phyloP scores from a whole-genome alignment of 2,888 invertebrate genomes.

The Drosophila dives region DNA sequence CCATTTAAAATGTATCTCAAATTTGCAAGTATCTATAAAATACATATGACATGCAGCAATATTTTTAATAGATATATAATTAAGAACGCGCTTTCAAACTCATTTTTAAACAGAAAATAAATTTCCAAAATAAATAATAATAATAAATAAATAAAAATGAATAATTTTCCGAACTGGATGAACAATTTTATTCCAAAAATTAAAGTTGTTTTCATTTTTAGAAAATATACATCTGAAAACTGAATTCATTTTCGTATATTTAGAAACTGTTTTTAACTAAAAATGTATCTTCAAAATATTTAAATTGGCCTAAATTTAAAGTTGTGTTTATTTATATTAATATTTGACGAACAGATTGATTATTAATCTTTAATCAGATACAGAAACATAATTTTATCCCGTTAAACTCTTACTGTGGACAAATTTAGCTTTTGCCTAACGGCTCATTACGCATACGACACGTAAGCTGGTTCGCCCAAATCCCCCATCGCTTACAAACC shows the following conservation, averaged over 20 bases:
- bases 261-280: not conserved
- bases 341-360: not conserved
- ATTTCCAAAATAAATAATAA: too few relatives aligned
- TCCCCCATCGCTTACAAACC: too few relatives aligned
- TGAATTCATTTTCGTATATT: too few relatives aligned
- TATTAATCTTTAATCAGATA: not conserved
- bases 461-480: not conserved
- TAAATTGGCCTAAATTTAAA: not conserved
- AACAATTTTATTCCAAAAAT: not conserved
- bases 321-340: not conserved
- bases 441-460: conserved; percentile 45
- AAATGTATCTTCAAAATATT: not conserved
- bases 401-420: not conserved
- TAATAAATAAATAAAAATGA: too few relatives aligned
- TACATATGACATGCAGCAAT: not conserved
- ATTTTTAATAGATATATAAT: not conserved
- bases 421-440: not conserved
- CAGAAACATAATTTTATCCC: not conserved
- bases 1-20: not conserved
- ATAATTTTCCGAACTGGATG: not conserved
- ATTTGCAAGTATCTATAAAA: not conserved
- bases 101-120: not conserved
- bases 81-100: not conserved
- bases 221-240: not conserved
- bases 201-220: not conserved